Percentiles rank a stretch among this genome's conserved stretches.
Conservation (phyloP, 2,797 vertebrate species). For the Synaphobranchus kaupii region DNA sequence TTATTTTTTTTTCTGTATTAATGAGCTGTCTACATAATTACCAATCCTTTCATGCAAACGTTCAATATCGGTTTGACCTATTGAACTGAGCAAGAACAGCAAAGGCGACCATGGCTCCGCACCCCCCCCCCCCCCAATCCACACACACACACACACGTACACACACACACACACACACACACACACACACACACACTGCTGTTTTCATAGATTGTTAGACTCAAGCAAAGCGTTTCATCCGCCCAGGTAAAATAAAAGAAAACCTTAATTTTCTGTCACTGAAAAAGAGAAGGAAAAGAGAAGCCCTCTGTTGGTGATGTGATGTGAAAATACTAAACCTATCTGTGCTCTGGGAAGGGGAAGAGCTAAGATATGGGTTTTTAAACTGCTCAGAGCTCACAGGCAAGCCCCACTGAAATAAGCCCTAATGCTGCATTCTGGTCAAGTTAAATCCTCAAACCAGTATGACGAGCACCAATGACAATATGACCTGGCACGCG, state of each 20-base stretch:
- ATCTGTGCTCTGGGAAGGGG: background rate
- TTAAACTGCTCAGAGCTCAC: background rate
- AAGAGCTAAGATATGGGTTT: background rate
- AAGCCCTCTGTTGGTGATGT: background rate
- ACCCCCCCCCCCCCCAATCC: no score
- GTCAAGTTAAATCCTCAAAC: background rate
- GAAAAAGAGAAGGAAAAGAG: background rate
- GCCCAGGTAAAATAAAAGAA: background rate
- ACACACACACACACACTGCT: background rate
- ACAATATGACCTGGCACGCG: background rate
- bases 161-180: no score
- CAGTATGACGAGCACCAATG: background rate
- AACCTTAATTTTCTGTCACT: background rate
- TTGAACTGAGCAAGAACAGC: background rate
- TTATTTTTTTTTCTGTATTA: background rate
- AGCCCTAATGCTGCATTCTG: background rate
- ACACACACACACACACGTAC: no score
- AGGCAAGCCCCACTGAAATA: background rate
- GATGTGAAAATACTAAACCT: background rate
- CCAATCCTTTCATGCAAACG: background rate
- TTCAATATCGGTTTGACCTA: constrained; percentile 9
- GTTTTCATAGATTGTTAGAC: background rate
- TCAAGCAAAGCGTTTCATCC: background rate
- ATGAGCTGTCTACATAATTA: constrained; percentile 7
- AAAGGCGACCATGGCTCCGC: background rate